Conservation (phyloP, 2,113 vertebrate species). For the Salvator merianae region DNA sequence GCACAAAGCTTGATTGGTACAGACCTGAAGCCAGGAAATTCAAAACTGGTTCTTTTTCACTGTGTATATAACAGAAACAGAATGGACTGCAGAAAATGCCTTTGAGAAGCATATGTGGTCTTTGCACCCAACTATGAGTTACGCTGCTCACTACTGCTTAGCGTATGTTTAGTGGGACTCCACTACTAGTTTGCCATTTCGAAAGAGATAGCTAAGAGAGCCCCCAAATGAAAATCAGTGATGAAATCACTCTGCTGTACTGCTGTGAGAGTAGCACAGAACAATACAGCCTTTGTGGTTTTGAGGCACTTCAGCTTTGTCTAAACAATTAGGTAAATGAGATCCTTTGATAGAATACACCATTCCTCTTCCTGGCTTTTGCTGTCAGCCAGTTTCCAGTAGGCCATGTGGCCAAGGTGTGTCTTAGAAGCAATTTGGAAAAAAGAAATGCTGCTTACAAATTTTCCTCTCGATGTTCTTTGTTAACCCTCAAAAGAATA, state of each 20-base stretch:
- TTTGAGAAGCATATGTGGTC: too few species aligned
- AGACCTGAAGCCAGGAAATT: too few species aligned
- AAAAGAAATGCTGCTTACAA: not conserved
- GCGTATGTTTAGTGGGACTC: too few species aligned
- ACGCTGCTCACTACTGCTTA: too few species aligned
- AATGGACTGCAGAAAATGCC: too few species aligned
- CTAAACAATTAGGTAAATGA: constrained; percentile 33
- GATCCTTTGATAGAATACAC: constrained; percentile 14
- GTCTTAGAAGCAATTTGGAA: not conserved
- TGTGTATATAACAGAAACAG: too few species aligned
- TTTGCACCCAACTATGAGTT: too few species aligned
- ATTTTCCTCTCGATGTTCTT: not conserved
- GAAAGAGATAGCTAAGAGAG: not conserved
- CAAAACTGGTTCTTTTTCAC: too few species aligned
- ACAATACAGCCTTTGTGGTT: constrained; percentile 17
- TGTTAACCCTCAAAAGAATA: too few species aligned
- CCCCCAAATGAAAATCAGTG: constrained; percentile 3
- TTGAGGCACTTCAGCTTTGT: constrained; percentile 17
- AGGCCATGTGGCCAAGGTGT: constrained; percentile 8
- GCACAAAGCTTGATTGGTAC: too few species aligned
- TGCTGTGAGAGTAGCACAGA: not conserved
- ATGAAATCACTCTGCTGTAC: constrained; percentile 8
- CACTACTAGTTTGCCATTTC: not conserved
- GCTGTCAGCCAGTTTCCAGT: constrained; percentile 16
- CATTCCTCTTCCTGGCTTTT: constrained; percentile 22